Evolutionary conservation across 2,888 invertebrate species (phyloP).

Genomic region (Acanthacorydalis orientalis): DNA sequence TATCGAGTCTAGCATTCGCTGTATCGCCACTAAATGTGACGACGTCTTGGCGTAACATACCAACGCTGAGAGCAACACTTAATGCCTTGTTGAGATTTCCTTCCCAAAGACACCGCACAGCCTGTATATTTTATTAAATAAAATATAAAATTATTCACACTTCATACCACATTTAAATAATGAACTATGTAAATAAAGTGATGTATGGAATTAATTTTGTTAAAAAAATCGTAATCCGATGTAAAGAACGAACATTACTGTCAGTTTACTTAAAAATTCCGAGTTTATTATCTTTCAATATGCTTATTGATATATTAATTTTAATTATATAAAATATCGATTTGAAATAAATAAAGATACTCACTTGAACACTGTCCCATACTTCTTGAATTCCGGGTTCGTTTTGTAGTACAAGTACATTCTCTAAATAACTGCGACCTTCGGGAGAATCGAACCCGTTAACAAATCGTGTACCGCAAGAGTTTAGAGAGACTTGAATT

Average conservation of each 20-base stretch:
- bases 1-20: constrained; percentile 60
- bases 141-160: neutral
- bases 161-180: too few relatives aligned
- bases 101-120: constrained; percentile 68
- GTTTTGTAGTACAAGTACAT: constrained; percentile 60
- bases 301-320: too few relatives aligned
- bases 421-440: constrained; percentile 64
- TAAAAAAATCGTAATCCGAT: neutral
- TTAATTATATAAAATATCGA: too few relatives aligned
- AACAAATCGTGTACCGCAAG: constrained; percentile 64
- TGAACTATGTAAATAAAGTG: too few relatives aligned
- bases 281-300: too few relatives aligned
- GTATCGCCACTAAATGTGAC: constrained; percentile 76
- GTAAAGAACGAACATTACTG: neutral
- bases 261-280: neutral
- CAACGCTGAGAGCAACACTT: constrained; percentile 57
- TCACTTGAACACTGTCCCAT: constrained; percentile 11
- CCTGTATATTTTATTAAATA: constrained; percentile 31
- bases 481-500: constrained; percentile 56
- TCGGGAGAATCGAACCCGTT: constrained; percentile 53
- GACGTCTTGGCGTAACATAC: constrained; percentile 63
- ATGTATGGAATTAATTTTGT: too few relatives aligned
- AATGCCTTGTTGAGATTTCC: constrained; percentile 60
- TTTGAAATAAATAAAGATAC: neutral
- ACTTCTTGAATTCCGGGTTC: constrained; percentile 52